Evolutionary conservation across 2,797 vertebrate genomes (phyloP).

Genomic region (Phrynocephalus forsythii): DNA sequence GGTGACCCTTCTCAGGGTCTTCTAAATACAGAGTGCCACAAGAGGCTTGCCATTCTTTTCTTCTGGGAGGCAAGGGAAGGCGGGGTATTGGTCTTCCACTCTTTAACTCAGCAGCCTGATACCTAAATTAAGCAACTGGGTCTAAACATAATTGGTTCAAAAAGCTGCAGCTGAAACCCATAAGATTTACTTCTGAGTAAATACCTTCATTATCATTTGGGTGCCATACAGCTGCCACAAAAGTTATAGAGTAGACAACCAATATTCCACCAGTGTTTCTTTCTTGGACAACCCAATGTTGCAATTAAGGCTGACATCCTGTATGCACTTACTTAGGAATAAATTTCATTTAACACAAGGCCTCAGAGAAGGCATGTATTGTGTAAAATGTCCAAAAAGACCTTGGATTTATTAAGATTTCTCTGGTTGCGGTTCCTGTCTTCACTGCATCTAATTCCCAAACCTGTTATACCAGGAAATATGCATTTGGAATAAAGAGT

Average conservation of each 20-base stretch:
- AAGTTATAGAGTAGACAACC: constrained; percentile 1
- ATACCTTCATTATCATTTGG: neutral
- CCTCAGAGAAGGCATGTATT: neutral
- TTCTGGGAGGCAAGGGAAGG: neutral
- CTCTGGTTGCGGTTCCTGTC: constrained; percentile 20
- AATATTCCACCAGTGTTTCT: constrained; percentile 22
- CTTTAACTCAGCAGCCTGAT: too few species aligned
- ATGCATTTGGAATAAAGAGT: neutral
- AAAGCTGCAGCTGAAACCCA: neutral
- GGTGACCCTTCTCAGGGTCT: too few species aligned
- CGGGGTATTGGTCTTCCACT: too few species aligned
- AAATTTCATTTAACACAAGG: neutral
- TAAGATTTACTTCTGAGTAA: neutral
- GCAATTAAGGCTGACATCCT: neutral
- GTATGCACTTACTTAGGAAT: neutral
- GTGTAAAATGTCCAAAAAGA: constrained; percentile 32
- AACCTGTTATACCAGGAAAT: neutral
- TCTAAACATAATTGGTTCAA: too few species aligned
- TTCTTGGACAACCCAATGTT: neutral
- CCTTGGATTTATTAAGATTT: neutral
- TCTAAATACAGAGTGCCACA: too few species aligned
- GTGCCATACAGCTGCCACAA: neutral
- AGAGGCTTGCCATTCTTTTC: too few species aligned
- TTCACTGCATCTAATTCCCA: neutral
- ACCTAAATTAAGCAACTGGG: too few species aligned